Conservation (phyloP, 2,888 invertebrate species). For the Dioctria linearis region DNA sequence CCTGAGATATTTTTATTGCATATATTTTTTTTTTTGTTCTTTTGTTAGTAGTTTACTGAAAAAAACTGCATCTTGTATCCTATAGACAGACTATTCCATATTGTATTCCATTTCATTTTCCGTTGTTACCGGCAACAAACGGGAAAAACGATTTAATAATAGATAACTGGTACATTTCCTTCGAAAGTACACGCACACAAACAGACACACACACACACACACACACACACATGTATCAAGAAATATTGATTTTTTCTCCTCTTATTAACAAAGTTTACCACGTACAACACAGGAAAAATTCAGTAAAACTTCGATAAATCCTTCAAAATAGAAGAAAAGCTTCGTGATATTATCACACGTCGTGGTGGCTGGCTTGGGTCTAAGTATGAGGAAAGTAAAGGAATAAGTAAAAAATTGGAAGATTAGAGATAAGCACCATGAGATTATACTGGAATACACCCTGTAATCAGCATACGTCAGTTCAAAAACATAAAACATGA, state of each 20-base stretch:
- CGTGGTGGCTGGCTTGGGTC: not conserved
- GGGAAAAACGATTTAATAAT: no score
- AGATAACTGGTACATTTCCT: no score
- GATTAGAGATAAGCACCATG: slow-evolving; percentile 25
- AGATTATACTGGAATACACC: not conserved
- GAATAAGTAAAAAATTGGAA: slow-evolving; percentile 26
- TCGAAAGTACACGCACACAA: no score
- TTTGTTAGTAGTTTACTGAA: no score
- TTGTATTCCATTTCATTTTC: no score
- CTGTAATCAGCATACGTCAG: slow-evolving; percentile 23
- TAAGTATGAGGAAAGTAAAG: not conserved
- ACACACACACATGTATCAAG: no score
- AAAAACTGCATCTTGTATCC: no score
- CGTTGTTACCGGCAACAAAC: no score
- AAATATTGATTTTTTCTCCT: not conserved
- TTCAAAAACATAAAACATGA: not conserved
- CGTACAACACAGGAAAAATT: not conserved
- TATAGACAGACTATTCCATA: no score
- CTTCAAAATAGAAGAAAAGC: slow-evolving; percentile 3
- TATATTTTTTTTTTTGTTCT: no score
- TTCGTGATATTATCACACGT: not conserved
- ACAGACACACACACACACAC: no score
- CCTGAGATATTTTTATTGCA: no score
- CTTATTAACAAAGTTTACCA: slow-evolving; percentile 14
- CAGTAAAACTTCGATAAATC: slow-evolving; percentile 29